Conservation (phyloP, 2,113 vertebrate species). For the Labeo rohita region DNA sequence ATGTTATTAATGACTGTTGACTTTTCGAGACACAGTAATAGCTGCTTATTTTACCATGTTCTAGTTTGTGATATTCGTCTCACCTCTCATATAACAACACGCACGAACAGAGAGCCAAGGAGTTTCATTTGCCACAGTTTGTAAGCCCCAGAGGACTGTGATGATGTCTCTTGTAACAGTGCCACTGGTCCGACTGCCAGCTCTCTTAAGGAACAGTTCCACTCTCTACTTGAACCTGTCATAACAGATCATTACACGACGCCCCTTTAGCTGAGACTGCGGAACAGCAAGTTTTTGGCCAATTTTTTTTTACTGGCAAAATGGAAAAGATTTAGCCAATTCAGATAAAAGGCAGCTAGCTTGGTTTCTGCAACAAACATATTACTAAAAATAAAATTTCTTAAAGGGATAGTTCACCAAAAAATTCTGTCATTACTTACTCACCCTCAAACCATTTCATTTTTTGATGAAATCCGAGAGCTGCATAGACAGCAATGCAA, state of each 20-base stretch:
- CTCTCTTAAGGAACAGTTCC: conserved; percentile 22
- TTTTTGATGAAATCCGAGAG: too few species aligned
- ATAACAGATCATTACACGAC: conserved; percentile 24
- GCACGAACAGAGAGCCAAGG: neutral
- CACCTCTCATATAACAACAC: conserved; percentile 26
- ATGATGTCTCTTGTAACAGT: conserved; percentile 30
- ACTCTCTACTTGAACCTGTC: conserved; percentile 14
- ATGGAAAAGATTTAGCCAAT: neutral
- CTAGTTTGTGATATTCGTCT: conserved; percentile 11
- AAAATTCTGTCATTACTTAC: too few species aligned
- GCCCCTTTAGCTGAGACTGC: conserved; percentile 11
- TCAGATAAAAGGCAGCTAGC: neutral
- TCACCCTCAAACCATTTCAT: too few species aligned
- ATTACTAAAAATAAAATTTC: too few species aligned
- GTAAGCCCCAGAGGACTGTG: neutral
- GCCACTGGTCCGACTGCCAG: conserved; percentile 19
- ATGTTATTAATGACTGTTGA: neutral
- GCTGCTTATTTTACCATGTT: neutral
- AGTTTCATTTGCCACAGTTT: neutral
- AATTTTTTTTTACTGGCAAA: neutral
- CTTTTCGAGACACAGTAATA: neutral
- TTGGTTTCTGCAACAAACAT: neutral
- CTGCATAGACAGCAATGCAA: too few species aligned
- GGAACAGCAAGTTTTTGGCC: neutral
- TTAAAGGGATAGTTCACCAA: too few species aligned